phyloP scores from a whole-genome alignment of 2,888 invertebrate genomes.

The Antheraea yamamai region DNA sequence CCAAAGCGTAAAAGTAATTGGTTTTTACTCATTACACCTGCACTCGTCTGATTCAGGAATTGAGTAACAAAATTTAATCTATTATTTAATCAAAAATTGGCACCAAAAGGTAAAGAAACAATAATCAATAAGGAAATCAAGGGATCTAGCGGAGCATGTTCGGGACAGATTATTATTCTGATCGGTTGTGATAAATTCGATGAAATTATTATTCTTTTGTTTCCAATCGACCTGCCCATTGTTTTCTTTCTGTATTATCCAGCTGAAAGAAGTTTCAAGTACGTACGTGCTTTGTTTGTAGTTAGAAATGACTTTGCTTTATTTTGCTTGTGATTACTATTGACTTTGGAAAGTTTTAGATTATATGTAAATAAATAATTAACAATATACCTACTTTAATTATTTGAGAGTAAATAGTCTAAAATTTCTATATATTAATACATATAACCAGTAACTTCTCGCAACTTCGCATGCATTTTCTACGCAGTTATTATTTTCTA shows the following conservation, averaged over 20 bases:
- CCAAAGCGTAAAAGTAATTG: background rate
- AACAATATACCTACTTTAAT: background rate
- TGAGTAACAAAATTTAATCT: constrained; percentile 24
- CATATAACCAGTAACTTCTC: no score
- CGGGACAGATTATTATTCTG: constrained; percentile 52
- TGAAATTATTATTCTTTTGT: constrained; percentile 14
- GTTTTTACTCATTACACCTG: background rate
- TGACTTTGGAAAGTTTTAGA: background rate
- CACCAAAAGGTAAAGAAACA: constrained; percentile 32
- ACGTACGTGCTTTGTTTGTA: background rate
- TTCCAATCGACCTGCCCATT: background rate
- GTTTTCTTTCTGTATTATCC: background rate
- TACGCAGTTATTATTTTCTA: no score
- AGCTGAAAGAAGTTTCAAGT: background rate
- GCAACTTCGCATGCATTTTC: no score
- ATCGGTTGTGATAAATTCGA: constrained; percentile 46
- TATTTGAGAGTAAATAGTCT: background rate
- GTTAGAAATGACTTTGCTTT: background rate
- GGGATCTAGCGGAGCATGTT: constrained; percentile 46
- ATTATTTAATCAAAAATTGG: constrained; percentile 38
- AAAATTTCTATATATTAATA: no score
- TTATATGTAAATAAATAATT: background rate
- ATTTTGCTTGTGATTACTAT: background rate
- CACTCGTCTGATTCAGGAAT: background rate
- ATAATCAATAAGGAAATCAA: constrained; percentile 54